Percentiles rank a stretch among this genome's conserved stretches.
phyloP scores from a whole-genome alignment of 1,140 invertebrate genomes.

The Delia radicum region DNA sequence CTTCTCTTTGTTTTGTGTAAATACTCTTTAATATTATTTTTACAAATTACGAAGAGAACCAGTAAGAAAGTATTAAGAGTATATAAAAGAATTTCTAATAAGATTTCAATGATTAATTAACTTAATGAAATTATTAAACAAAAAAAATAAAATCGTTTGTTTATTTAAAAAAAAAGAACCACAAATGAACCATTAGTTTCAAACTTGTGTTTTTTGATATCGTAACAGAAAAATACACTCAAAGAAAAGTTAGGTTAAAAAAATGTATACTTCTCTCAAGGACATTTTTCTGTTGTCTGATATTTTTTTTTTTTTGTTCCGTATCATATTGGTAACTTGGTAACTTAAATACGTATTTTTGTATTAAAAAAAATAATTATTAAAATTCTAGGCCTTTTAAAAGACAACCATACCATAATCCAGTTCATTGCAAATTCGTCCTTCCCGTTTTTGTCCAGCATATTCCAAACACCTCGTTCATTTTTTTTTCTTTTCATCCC shows the following conservation, averaged over 20 bases:
- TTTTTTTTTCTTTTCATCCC: neutral
- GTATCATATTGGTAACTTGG: neutral
- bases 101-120: neutral
- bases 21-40: neutral
- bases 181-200: neutral
- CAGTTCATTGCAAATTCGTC: slow-evolving; percentile 4
- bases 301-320: neutral
- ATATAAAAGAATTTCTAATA: neutral
- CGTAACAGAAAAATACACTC: no score
- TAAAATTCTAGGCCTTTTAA: neutral
- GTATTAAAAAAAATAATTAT: neutral
- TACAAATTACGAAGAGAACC: neutral
- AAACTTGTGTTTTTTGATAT: no score
- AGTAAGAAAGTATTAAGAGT: neutral
- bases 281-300: neutral
- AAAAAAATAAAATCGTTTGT: slow-evolving; percentile 5
- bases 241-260: neutral
- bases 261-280: neutral
- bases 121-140: neutral
- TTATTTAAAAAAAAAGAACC: neutral
- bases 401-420: slow-evolving; percentile 12
- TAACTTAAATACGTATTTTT: slow-evolving; percentile 20
- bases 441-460: neutral
- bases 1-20: neutral
- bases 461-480: no score